phyloP scores from a whole-genome alignment of 2,888 invertebrate species.

The Tiliacea aurago region DNA sequence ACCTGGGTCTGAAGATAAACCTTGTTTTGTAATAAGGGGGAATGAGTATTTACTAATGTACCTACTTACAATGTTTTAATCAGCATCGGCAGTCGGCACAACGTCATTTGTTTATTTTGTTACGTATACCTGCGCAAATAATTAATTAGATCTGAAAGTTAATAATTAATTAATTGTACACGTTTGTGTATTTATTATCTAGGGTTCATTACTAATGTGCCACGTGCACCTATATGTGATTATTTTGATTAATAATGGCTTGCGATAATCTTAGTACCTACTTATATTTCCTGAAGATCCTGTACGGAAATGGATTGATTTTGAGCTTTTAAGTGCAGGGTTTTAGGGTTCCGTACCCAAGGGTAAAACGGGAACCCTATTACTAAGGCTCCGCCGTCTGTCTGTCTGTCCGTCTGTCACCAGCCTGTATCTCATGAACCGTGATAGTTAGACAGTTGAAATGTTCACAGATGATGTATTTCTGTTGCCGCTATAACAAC shows the following conservation, averaged over 20 bases:
- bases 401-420: too few species aligned
- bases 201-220: not conserved
- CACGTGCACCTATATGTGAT: conserved; percentile 3
- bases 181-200: conserved; percentile 15
- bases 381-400: too few species aligned
- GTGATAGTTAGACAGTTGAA: too few species aligned
- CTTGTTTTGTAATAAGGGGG: too few species aligned
- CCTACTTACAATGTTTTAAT: not conserved
- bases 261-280: not conserved
- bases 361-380: too few species aligned
- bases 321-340: not conserved
- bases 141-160: conserved; percentile 20
- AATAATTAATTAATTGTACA: not conserved
- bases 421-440: too few species aligned
- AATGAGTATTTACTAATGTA: not conserved
- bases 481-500: too few species aligned
- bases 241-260: not conserved
- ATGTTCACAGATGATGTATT: too few species aligned
- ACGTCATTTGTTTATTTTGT: conserved; percentile 8
- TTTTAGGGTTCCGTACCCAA: too few species aligned
- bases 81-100: not conserved
- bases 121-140: conserved; percentile 28
- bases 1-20: too few species aligned
- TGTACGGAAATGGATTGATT: not conserved
- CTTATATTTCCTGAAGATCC: conserved; percentile 18